Base-by-base conservation (phyloP, 2,888 invertebrate genomes). In the Carterocephalus palaemon region DNA sequence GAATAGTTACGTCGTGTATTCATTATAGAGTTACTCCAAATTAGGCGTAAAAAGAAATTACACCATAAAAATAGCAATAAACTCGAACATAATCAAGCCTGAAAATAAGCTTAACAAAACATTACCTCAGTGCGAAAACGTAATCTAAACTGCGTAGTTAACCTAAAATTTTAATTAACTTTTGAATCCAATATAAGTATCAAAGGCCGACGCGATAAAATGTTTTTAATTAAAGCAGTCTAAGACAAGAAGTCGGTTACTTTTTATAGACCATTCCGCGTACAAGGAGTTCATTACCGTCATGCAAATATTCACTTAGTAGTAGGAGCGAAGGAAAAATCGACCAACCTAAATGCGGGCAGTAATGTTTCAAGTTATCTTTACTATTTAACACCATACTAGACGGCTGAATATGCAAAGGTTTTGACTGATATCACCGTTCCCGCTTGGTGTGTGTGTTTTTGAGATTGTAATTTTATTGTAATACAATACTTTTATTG, bases 221-320 rank as follows among this genome's bases (percentile, higher is more conserved):
- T 56, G 62, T 68, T 70, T 70, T 75, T 69, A 75, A 75, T 74
- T 69, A 74, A 70, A 62, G 58, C 61, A 50, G 51, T 55, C 51
- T 56, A 67, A 75, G 73, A 72, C 70, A 69, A 67, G 59, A 56
- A 69, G 67, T 59, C 57, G 51, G 62, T 67, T 60, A 67, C 57
- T 72, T 75, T 75, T 77, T 74, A 76, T 67, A 60, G 66, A 57
- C 61, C 61, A 68, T 72, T 67, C 59, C 56, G 66, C 56, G 64
- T 63, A 57, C 64, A 60, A 60, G 51, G 50, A 60, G 59, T 67
- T 67, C 69, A 75, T 74, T 74, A 71, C 56, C 62, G 68, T 62
- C 76, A 78, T 79, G 78, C 78, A 77, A 82, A 81, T 78, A 79
- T 80, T 80, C 77, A 77, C 75, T 81, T 80, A 75, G 66, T 60